Evolutionary conservation across 2,113 vertebrate genomes (phyloP), one percentile per base, ranked within the genome.

Genomic region (Ranitomeya variabilis): DNA sequence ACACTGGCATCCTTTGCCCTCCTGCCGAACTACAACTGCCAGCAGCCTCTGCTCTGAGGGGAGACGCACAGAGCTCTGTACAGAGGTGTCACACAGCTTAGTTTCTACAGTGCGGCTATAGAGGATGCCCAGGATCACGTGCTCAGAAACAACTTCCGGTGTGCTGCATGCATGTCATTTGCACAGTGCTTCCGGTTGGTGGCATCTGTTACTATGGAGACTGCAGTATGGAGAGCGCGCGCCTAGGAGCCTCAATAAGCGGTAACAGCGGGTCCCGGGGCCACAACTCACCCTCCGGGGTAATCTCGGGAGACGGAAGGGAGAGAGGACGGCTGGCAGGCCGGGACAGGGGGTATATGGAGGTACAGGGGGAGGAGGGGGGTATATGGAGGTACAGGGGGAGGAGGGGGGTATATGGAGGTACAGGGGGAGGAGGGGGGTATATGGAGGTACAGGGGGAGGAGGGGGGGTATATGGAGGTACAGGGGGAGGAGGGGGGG

Each of bases 161-260:
- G 10, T 57, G 14, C 16, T 23, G 51, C 19, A 15, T 23, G 51
- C 19, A 15, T 67, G 62, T 23, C 67, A 57, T 7, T 18, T 5
- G 4, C 52, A 18, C 0, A 18, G 18, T n/a, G 18, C 2, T 87
- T 87, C 86, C 86, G 86, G 86, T 15, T 67, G 13, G 54, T 37
- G 77, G 86, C 86, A 76, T 87, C 77, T 16, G 86, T 87, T 87
- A 51, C 62, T 23, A 87, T 87, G 37, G 86, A 26, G 86, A 87
- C 52, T 6, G 6, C 23, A 51, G 14, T 52, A n/a, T 52, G 85
- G 12, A 66, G 74, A 52, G 18, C 57, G 81, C 81, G 81, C 31
- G 59, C 14, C 6, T 19, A 78, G 19, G 57, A 52, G 85, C n/a
- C 26, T 6, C 59, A 60, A 37, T 11, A 8, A 54, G 21, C 16